These are phyloP conservation scores for Odontomachus brunneus DNA, from an alignment of 1,140 invertebrate genomes.

Conservation along the genomic window DNA sequence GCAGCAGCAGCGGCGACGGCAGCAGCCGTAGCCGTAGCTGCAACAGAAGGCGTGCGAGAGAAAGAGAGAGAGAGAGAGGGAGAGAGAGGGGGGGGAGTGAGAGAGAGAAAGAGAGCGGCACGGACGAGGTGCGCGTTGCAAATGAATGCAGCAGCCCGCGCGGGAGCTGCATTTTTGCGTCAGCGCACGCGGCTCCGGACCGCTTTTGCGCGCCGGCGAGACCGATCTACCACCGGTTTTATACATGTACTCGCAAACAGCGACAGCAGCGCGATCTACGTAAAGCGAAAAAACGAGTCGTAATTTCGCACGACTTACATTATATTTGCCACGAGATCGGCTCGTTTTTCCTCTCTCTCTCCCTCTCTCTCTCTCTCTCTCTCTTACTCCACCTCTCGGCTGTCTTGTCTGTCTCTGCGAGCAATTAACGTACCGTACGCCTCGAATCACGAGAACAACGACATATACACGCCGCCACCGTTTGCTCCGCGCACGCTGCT, in stretches of 20 bases:
- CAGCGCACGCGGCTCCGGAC: constrained; percentile 46
- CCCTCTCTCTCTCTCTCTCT: no score
- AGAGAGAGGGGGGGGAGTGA: constrained; percentile 38
- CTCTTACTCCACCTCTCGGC: no score
- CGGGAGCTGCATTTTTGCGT: constrained; percentile 66
- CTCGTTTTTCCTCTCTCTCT: neutral
- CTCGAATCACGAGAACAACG: no score
- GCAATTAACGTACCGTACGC: no score
- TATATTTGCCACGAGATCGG: constrained; percentile 1
- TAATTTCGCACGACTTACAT: constrained; percentile 23
- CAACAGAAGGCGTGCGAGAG: constrained; percentile 1
- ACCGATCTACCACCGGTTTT: constrained; percentile 52
- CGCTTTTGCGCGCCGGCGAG: constrained; percentile 40
- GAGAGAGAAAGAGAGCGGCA: constrained; percentile 49
- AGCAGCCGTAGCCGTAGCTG: neutral
- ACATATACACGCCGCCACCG: no score
- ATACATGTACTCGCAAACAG: neutral
- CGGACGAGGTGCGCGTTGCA: constrained; percentile 59
- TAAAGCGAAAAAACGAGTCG: neutral
- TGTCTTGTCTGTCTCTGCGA: no score
- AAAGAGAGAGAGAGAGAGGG: constrained; percentile 12
- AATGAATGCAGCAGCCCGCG: constrained; percentile 54
- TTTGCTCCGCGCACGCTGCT: neutral
- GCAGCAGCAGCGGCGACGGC: neutral
- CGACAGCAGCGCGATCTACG: neutral